A percentile compares a stretch with the other conserved stretches of the same genome.
These are phyloP conservation scores for Lepus timidus DNA, from an alignment of 2,113 vertebrate species.

Conservation along the genomic window DNA sequence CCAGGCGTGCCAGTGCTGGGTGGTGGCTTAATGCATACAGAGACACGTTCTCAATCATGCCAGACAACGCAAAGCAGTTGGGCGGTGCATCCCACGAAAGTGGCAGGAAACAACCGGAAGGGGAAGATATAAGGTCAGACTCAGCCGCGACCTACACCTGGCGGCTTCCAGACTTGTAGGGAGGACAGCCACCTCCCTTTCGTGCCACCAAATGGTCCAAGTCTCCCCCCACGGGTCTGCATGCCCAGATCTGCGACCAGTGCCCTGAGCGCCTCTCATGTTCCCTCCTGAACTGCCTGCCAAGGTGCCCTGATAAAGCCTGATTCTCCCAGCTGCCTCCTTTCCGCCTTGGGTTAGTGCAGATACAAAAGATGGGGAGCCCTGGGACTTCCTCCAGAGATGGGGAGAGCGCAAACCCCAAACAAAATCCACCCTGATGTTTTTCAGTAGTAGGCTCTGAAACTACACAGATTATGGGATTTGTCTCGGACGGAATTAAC, in stretches of 20 bases:
- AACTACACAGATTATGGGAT: slow-evolving; percentile 80
- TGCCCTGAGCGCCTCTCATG: slow-evolving; percentile 42
- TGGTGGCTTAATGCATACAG: slow-evolving; percentile 33
- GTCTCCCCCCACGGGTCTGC: neutral
- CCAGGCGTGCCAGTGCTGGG: slow-evolving; percentile 31
- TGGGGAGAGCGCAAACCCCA: slow-evolving; percentile 43
- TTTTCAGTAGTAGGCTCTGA: slow-evolving; percentile 63
- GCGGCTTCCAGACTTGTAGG: neutral
- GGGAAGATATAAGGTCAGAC: neutral
- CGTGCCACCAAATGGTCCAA: neutral
- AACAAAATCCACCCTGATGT: slow-evolving; percentile 55
- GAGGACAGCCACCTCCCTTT: neutral
- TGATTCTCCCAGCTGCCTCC: neutral
- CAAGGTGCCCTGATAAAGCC: slow-evolving; percentile 24
- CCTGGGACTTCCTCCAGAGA: neutral
- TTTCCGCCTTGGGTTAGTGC: slow-evolving; percentile 12
- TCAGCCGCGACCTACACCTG: neutral
- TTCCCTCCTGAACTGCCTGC: neutral
- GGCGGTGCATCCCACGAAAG: neutral
- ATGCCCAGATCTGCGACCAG: neutral
- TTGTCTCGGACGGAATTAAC: slow-evolving; percentile 80
- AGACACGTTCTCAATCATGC: slow-evolving; percentile 64
- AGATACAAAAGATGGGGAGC: slow-evolving; percentile 28
- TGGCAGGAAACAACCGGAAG: slow-evolving; percentile 28
- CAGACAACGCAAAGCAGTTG: slow-evolving; percentile 62